Evolutionary conservation across 2,888 invertebrate genomes (phyloP).

Genomic region (Coelopa pilipes): DNA sequence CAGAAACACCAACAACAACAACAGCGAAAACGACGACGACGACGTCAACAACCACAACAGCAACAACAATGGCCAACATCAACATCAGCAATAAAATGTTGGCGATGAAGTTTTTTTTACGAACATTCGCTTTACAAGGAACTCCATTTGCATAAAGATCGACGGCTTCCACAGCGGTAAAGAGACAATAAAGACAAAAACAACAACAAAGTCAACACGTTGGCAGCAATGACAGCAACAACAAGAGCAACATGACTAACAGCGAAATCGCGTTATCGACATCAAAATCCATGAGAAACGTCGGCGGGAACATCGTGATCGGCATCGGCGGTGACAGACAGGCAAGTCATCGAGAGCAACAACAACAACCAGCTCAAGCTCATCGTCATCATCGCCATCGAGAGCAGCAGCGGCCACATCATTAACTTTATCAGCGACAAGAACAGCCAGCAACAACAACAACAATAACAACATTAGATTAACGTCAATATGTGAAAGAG

Average conservation of each 20-base stretch:
- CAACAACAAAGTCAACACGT: no score
- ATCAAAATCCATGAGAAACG: no score
- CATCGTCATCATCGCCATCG: constrained; percentile 55
- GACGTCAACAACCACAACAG: constrained; percentile 7
- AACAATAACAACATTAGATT: neutral
- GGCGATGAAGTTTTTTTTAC: constrained; percentile 57
- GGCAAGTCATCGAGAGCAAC: constrained; percentile 49
- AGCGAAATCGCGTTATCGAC: no score
- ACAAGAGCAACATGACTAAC: no score
- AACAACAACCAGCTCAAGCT: constrained; percentile 28
- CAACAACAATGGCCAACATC: neutral
- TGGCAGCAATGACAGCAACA: no score
- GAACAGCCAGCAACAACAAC: constrained; percentile 7
- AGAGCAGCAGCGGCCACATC: constrained; percentile 29
- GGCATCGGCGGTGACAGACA: no score
- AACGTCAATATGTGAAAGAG: constrained; percentile 29
- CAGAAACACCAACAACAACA: neutral
- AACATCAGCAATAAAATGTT: constrained; percentile 55
- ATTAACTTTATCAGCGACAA: constrained; percentile 31
- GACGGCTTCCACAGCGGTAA: no score
- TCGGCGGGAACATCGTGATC: no score
- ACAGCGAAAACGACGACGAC: neutral
- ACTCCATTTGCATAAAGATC: constrained; percentile 61
- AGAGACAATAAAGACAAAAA: no score
- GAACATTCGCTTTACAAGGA: constrained; percentile 58